Evolutionary conservation across 2,888 invertebrate genomes (phyloP).

Genomic region (Eupithecia exiguata): DNA sequence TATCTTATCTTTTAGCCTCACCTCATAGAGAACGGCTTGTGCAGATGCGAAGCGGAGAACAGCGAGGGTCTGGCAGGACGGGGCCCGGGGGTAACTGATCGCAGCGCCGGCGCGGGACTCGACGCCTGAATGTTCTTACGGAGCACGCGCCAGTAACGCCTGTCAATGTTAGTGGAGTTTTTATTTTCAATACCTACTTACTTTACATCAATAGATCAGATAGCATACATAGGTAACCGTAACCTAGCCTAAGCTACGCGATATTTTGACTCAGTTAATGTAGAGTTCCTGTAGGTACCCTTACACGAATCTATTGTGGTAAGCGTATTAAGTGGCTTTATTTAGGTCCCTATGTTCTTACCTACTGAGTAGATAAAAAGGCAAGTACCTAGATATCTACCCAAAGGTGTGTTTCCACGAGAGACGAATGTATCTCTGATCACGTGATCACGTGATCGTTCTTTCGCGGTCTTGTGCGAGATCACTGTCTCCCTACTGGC

Average conservation of each 20-base stretch:
- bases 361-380: too few relatives aligned
- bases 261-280: neutral
- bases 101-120: conserved; percentile 65
- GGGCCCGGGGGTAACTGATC: conserved; percentile 75
- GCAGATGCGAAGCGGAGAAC: conserved; percentile 86
- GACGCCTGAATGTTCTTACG: conserved; percentile 86
- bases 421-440: too few relatives aligned
- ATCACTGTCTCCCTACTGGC: too few relatives aligned
- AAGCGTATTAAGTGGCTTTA: too few relatives aligned
- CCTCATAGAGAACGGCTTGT: conserved; percentile 88
- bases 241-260: neutral
- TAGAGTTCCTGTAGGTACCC: too few relatives aligned
- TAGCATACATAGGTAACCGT: too few relatives aligned
- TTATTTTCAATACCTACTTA: neutral
- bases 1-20: conserved; percentile 48
- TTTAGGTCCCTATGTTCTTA: too few relatives aligned
- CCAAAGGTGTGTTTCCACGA: too few relatives aligned
- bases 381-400: too few relatives aligned
- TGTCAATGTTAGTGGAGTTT: conserved; percentile 49
- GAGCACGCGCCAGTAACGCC: conserved; percentile 91
- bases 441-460: too few relatives aligned
- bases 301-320: too few relatives aligned
- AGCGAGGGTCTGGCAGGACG: conserved; percentile 82
- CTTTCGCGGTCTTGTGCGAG: too few relatives aligned
- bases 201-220: neutral